Evolutionary conservation across 2,113 vertebrate genomes (phyloP), one percentile per base, ranked within the genome.

Genomic region (Eptesicus fuscus): DNA sequence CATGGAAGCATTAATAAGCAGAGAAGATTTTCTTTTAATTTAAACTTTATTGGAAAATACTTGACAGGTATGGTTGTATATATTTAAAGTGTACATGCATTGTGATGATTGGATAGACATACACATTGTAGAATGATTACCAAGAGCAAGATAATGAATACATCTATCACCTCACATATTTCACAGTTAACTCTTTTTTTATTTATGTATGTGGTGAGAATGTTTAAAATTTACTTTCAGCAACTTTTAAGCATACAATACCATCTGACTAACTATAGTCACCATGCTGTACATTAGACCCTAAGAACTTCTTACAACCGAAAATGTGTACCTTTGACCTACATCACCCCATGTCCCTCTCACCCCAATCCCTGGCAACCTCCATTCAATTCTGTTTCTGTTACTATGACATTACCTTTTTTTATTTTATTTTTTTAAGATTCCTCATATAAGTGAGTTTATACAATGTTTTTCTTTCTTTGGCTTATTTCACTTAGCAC

Each of bases 281-380:
- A 35, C 11, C 30, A 1, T 18, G 35, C 30, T 53, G 23, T 35
- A 35, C 47, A 5, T 65, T 18, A 65, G 12, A 53, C 28, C 13
- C 23, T 65, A 18, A 37, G 47, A 44, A 25, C 63, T 35, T 59
- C 25, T 32, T 73, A 65, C 35, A 23, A 13, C 23, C 25, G 53
- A 47, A 85, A 80, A 32, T 40, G 23, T 23, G 3, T 20, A 5
- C 14, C 30, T 73, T 79, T 56, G 35, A 32, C 44, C 53, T 32
- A 17, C 18, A 10, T 17, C 73, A 51, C 42, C n/a, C 35, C 22
- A 3, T 2, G 0, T 2, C 18, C 1, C 2, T 23, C 13, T 12
- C 63, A 1, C 25, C 9, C 47, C 44, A 56, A 3, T 6, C 67
- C n/a, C 28, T 73, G 37, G 17, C 70, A 77, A 10, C 40, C 16